Evolutionary conservation across 2,797 vertebrate species (phyloP), one percentile per base, ranked within the genome.

Genomic region (Ficedula albicollis): DNA sequence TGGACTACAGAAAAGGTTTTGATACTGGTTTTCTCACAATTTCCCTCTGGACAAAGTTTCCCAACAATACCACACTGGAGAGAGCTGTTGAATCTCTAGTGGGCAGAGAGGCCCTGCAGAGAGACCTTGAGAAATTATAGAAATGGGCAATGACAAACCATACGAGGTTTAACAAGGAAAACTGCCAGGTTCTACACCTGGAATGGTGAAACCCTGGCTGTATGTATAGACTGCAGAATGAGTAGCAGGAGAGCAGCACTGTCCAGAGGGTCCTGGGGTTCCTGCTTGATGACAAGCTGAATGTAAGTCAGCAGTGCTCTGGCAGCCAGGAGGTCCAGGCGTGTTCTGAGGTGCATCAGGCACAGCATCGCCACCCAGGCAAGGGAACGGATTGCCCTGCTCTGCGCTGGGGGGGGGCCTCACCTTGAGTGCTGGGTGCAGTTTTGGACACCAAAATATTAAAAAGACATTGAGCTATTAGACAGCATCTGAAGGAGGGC

Each of bases 291-390:
- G 15, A 27, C 27, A 75, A 55, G 27, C 0, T 62, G 36, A 43
- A 76, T 2, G 0, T 8, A 7, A 43, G 32, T 13, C 49, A 76
- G n/a, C 51, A 72, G 49, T 23, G 20, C 23, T 27, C 48, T 25
- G 15, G 26, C 18, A 62, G 54, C 18, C 62, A 48, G 62, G 41
- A 48, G 39, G 22, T 20, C 22, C 34, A 74, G 5, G 4, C 0
- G 0, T 17, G 26, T 60, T 15, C 62, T 49, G 29, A 26, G 26
- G 1, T 1, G 2, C 22, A 48, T 29, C 36, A 62, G 15, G 15
- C 6, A 68, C 48, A 48, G 18, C 9, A 88, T 5, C 0, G 0
- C 36, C 36, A 62, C 32, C 15, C 0, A 0, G 15, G 20, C 7
- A 36, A 89, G 23, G 36, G 19, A 36, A 3, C 2, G 3, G 23